Base-by-base conservation (phyloP, 2,113 vertebrate genomes). In the Notothenia coriiceps region DNA sequence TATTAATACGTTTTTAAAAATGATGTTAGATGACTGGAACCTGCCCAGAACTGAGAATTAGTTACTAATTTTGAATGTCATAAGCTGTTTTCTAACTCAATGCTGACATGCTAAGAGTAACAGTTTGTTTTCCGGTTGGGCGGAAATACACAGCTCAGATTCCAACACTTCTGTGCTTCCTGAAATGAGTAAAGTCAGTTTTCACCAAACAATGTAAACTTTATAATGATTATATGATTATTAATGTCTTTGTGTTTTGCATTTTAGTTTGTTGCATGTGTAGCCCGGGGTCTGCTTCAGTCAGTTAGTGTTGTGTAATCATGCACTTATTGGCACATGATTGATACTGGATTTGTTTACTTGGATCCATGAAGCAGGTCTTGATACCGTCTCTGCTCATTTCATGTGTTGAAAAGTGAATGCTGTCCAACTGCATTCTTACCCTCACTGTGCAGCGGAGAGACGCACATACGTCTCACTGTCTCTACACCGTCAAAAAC, bases 361-460 rank as follows among this genome's bases (percentile, higher is more conserved):
- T 64, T 20, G 2, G 55, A 11, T 35, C 40, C 49, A n/a, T 56
- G 46, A 15, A 17, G 29, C 6, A 2, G 14, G n/a, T 20, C 22
- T 74, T 66, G 84, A 52, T 77, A 78, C 55, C 70, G 40, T 55
- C 20, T 63, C 79, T 79, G 73, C 66, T 60, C 54, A 15, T 29
- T 73, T 49, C 25, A n/a, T n/a, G 60, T 70, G 33, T 33, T 49
- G 20, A 10, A 0, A 6, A 5, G 33, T 78, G 86, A 95, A 94
- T 93, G 93, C 77, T 6, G 91, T 57, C 3, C 6, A 40, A 43
- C 89, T 3, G 69, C 92, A 93, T 94, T 94, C 82, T 79, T 73
- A 50, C 29, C 29, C 46, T 44, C 20, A 17, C 29, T 63, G 47
- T 44, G 29, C 47, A 62, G 49, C 61, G 51, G 0, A 1, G 10